Evolutionary conservation across 2,888 invertebrate genomes (phyloP).

Genomic region (Acronicta psi): DNA sequence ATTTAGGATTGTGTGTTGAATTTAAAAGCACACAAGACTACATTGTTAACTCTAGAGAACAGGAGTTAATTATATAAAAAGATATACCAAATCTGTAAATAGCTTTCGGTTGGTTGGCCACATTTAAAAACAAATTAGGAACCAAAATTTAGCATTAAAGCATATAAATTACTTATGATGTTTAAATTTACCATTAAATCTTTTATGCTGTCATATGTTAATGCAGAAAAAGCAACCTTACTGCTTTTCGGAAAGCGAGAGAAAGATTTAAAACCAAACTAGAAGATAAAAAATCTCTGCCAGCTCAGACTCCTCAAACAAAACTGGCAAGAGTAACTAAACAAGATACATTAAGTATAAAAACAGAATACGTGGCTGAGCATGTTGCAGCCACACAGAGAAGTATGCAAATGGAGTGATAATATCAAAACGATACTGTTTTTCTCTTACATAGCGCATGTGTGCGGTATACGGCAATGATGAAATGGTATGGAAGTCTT

Average conservation of each 20-base stretch:
- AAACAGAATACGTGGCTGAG: conserved; percentile 28
- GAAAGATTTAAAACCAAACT: conserved; percentile 7
- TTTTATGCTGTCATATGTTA: no score
- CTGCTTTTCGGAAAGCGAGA: background rate
- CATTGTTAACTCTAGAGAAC: background rate
- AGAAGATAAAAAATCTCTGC: conserved; percentile 5
- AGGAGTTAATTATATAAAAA: background rate
- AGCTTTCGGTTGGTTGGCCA: no score
- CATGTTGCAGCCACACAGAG: background rate
- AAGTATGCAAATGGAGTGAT: conserved; percentile 14
- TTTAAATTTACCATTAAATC: no score
- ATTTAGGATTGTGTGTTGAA: background rate
- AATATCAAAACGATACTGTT: background rate
- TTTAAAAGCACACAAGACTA: background rate
- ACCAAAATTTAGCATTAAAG: no score
- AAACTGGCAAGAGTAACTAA: conserved; percentile 19
- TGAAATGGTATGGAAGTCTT: background rate
- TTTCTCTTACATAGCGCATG: background rate
- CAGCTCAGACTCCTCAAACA: conserved; percentile 24
- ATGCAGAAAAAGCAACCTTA: no score
- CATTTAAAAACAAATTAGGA: no score
- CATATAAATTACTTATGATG: no score
- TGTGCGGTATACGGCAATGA: background rate
- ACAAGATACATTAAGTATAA: conserved; percentile 28
- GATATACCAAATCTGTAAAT: background rate